Conservation (phyloP, 1,140 invertebrate genomes). For the Zaprionus inermis region DNA sequence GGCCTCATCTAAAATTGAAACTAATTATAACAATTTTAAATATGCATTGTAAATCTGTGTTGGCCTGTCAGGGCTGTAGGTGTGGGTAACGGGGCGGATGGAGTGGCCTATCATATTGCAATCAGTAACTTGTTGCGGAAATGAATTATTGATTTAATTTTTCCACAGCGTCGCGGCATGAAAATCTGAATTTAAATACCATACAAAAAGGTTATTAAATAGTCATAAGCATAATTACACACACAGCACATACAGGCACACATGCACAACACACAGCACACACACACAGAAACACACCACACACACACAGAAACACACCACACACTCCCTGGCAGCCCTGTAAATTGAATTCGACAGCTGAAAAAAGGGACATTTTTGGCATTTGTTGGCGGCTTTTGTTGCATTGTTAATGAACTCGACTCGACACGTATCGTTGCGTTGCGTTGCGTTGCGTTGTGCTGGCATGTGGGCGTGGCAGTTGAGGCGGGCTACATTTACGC, state of each 20-base stretch:
- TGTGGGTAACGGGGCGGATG: not conserved
- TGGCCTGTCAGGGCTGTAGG: not conserved
- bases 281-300: not conserved
- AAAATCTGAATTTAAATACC: slow-evolving; percentile 50
- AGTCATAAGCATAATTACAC: slow-evolving; percentile 68
- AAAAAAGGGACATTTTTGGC: slow-evolving; percentile 10
- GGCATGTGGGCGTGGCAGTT: slow-evolving; percentile 20
- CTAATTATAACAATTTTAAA: slow-evolving; percentile 62
- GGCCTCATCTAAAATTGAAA: slow-evolving; percentile 29
- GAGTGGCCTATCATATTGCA: slow-evolving; percentile 52
- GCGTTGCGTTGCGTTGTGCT: slow-evolving; percentile 12
- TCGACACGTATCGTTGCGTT: no score
- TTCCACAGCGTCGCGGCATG: not conserved
- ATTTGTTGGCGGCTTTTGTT: slow-evolving; percentile 27
- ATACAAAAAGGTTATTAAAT: slow-evolving; percentile 53
- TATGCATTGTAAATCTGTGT: slow-evolving; percentile 39
- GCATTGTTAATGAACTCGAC: slow-evolving; percentile 42
- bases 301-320: slow-evolving; percentile 7
- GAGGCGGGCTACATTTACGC: not conserved
- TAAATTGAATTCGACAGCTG: slow-evolving; percentile 22
- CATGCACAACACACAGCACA: slow-evolving; percentile 9
- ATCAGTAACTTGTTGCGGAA: slow-evolving; percentile 68
- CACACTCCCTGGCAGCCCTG: not conserved
- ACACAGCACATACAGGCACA: not conserved
- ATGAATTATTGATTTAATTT: slow-evolving; percentile 70